phyloP scores from a whole-genome alignment of 1,140 invertebrate species.

The Ceratosolen fusciceps region DNA sequence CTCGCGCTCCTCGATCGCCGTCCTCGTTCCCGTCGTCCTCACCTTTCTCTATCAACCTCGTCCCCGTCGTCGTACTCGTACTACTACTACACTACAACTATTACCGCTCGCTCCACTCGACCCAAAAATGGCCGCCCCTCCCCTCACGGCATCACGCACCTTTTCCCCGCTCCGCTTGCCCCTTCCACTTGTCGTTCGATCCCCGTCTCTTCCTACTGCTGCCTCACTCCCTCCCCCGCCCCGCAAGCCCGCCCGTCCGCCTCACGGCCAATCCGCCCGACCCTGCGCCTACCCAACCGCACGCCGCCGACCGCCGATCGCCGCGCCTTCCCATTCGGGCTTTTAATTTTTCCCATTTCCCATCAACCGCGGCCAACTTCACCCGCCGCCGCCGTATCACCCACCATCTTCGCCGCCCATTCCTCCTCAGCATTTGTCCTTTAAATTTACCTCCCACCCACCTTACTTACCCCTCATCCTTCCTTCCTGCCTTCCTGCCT shows the following conservation, averaged over 20 bases:
- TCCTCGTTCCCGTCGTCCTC: not conserved
- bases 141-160: constrained; percentile 36
- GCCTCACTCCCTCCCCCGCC: not conserved
- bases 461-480: too few species aligned
- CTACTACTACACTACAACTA: constrained; percentile 23
- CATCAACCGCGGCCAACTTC: not conserved
- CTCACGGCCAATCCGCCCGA: not conserved
- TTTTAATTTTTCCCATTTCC: constrained; percentile 36
- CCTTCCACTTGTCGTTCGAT: not conserved
- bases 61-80: constrained; percentile 3
- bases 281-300: not conserved
- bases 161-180: not conserved
- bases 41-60: too few species aligned
- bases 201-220: not conserved
- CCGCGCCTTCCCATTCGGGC: not conserved
- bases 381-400: not conserved
- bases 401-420: not conserved
- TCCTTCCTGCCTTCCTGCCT: too few species aligned
- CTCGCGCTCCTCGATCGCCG: constrained; percentile 1
- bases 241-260: not conserved
- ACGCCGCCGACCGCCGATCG: not conserved
- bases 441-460: too few species aligned
- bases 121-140: constrained; percentile 43
- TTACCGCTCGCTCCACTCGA: not conserved
- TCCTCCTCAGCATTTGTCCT: too few species aligned